A percentile compares a stretch with the other conserved stretches of the same genome.
phyloP scores from a whole-genome alignment of 2,113 vertebrate species.

The Tachysurus vachellii region DNA sequence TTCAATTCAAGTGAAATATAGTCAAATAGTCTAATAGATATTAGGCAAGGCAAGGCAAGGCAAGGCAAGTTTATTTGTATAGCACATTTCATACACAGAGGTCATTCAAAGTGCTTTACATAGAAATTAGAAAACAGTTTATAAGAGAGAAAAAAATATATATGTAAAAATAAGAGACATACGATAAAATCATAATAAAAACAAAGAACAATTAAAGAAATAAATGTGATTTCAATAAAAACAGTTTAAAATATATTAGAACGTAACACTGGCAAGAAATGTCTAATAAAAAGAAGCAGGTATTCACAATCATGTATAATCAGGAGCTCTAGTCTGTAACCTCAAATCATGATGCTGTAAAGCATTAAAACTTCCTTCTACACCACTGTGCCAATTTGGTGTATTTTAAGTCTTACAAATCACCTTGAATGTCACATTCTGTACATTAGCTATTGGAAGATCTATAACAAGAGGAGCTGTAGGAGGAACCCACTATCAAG shows the following conservation, averaged over 20 bases:
- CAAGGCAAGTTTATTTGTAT: too few relatives aligned
- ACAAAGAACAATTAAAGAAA: too few relatives aligned
- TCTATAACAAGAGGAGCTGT: background rate
- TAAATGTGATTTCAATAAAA: too few relatives aligned
- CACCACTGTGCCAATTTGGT: background rate
- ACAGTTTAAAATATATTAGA: too few relatives aligned
- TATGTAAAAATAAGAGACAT: too few relatives aligned
- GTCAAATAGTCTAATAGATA: background rate
- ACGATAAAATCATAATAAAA: too few relatives aligned
- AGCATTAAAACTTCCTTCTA: background rate
- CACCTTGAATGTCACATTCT: constrained; percentile 2
- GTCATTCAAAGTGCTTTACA: too few relatives aligned
- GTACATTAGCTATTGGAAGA: background rate
- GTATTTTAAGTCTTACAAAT: background rate
- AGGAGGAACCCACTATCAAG: background rate
- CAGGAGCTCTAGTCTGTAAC: background rate
- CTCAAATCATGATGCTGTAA: background rate
- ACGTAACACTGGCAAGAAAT: background rate
- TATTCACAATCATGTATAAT: background rate
- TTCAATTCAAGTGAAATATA: background rate
- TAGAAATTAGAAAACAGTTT: too few relatives aligned
- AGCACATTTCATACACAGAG: too few relatives aligned
- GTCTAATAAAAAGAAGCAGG: background rate
- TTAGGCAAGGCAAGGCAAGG: too few relatives aligned
- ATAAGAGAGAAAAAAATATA: too few relatives aligned